A percentile compares a stretch with the other conserved stretches of the same genome.
These are phyloP conservation scores for Catonia carolina DNA, from an alignment of 2,888 invertebrate species.

Conservation along the genomic window DNA sequence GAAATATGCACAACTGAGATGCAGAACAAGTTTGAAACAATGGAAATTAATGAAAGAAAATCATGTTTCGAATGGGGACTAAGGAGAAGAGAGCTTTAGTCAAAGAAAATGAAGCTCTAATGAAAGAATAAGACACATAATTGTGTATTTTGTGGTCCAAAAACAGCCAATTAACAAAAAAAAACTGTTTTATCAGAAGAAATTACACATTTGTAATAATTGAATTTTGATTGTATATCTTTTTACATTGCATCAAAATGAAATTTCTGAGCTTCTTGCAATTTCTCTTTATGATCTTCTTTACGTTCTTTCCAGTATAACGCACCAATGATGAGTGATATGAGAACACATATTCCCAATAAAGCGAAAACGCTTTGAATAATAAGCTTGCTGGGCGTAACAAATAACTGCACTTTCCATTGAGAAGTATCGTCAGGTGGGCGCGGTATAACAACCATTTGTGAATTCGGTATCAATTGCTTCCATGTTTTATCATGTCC, in stretches of 20 bases:
- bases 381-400: slow-evolving; percentile 90
- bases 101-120: too few species aligned
- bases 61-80: too few species aligned
- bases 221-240: too few species aligned
- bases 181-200: too few species aligned
- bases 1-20: too few species aligned
- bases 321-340: slow-evolving; percentile 75
- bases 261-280: slow-evolving; percentile 74
- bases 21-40: too few species aligned
- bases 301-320: slow-evolving; percentile 86
- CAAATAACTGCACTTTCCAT: slow-evolving; percentile 89
- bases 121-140: too few species aligned
- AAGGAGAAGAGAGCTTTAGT: too few species aligned
- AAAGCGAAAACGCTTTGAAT: slow-evolving; percentile 85
- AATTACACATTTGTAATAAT: too few species aligned
- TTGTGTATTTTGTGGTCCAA: too few species aligned
- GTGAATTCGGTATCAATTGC: slow-evolving; percentile 95
- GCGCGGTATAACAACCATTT: slow-evolving; percentile 90
- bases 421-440: slow-evolving; percentile 66
- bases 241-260: slow-evolving; percentile 51
- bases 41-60: too few species aligned
- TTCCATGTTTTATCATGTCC: slow-evolving; percentile 65
- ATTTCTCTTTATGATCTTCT: slow-evolving; percentile 69
- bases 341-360: slow-evolving; percentile 76
- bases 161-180: too few species aligned